Conservation (phyloP, 2,797 vertebrate genomes). For the Chelon auratus region DNA sequence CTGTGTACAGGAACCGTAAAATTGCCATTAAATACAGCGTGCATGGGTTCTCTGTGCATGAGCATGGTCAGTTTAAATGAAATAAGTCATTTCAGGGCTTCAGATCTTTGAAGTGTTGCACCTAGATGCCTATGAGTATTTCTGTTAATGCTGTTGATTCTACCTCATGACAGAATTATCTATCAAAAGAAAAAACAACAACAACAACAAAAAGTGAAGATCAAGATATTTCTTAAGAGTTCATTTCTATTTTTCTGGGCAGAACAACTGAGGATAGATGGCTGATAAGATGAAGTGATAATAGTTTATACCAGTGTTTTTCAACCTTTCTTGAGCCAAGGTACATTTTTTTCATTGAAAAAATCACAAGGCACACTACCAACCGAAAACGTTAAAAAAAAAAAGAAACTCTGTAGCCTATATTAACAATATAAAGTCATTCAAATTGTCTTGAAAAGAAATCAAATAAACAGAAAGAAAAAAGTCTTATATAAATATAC, state of each 20-base stretch:
- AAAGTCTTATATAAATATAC: too few relatives aligned
- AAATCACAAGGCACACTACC: too few relatives aligned
- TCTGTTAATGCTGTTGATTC: slow-evolving; percentile 52
- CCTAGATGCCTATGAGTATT: slow-evolving; percentile 33
- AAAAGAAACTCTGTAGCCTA: too few relatives aligned
- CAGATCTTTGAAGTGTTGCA: background rate
- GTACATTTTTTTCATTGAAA: too few relatives aligned
- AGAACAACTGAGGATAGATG: background rate
- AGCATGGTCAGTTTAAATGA: slow-evolving; percentile 14
- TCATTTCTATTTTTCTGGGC: background rate
- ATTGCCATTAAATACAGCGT: slow-evolving; percentile 13
- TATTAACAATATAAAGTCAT: too few relatives aligned
- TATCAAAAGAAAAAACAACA: slow-evolving; percentile 30
- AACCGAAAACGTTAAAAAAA: too few relatives aligned
- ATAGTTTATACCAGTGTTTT: background rate
- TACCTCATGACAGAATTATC: slow-evolving; percentile 61
- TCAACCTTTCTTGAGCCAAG: too few relatives aligned
- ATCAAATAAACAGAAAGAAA: too few relatives aligned
- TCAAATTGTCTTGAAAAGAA: too few relatives aligned
- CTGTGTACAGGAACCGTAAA: slow-evolving; percentile 21
- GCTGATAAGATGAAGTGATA: slow-evolving; percentile 23
- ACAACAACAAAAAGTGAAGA: slow-evolving; percentile 8
- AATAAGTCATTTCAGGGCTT: slow-evolving; percentile 23
- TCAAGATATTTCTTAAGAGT: slow-evolving; percentile 9
- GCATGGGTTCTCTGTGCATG: background rate